Percentiles rank a stretch among this genome's conserved stretches.
Conservation (phyloP, 2,888 invertebrate species). For the Girardia tigrina region DNA sequence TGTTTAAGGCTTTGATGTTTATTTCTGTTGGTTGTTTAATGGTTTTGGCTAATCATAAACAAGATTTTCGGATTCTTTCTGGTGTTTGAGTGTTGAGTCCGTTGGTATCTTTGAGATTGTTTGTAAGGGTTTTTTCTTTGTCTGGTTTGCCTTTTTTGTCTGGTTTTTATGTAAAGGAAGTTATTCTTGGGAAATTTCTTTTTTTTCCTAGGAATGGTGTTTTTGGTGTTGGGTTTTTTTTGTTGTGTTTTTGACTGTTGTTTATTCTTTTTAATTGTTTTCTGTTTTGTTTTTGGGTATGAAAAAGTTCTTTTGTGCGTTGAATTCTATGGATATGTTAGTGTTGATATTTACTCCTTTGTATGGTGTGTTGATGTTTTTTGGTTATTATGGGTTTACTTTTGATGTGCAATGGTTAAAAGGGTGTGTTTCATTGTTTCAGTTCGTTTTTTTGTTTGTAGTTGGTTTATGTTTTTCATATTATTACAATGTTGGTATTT, state of each 20-base stretch:
- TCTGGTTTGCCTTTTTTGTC: not conserved
- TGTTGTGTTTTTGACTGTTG: not conserved
- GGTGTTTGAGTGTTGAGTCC: conserved; percentile 40
- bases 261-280: not conserved
- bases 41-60: conserved; percentile 57
- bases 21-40: conserved; percentile 61
- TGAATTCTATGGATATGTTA: too few relatives aligned
- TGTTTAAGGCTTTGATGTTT: conserved; percentile 65
- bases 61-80: conserved; percentile 57
- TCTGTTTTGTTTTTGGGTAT: not conserved
- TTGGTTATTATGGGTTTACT: too few relatives aligned
- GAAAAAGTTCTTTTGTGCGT: too few relatives aligned
- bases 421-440: too few relatives aligned
- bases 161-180: not conserved
- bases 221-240: not conserved
- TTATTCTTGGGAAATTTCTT: not conserved
- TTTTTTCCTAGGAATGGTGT: not conserved
- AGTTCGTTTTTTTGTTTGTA: too few relatives aligned
- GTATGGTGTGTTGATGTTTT: too few relatives aligned
- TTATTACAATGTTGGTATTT: too few relatives aligned
- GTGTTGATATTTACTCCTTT: too few relatives aligned
- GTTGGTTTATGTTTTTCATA: too few relatives aligned
- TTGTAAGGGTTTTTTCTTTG: not conserved
- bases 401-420: too few relatives aligned
- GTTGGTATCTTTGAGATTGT: conserved; percentile 34